These are phyloP conservation scores for Thunnus maccoyii DNA, from an alignment of 2,113 vertebrate species.

Conservation along the genomic window DNA sequence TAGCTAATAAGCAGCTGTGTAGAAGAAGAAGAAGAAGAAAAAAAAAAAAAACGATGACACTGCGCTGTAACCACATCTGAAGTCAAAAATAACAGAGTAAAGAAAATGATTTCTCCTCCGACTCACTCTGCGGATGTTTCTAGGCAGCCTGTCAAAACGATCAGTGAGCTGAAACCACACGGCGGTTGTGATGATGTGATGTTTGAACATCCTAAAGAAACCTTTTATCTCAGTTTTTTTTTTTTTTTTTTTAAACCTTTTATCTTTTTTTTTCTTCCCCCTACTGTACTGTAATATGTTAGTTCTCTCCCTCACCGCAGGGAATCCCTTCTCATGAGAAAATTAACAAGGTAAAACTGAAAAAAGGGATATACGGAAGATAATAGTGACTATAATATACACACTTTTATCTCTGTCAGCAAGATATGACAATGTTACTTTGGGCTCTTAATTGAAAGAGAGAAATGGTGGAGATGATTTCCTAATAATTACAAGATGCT, in stretches of 20 bases:
- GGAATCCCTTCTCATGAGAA: background rate
- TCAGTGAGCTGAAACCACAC: conserved; percentile 30
- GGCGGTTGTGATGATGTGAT: background rate
- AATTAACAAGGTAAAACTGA: background rate
- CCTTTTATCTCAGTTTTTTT: conserved; percentile 19
- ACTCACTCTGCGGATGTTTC: conserved; percentile 16
- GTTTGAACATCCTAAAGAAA: conserved; percentile 24
- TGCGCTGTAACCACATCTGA: conserved; percentile 56
- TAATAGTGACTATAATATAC: background rate
- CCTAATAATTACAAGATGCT: too few relatives aligned
- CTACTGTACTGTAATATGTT: background rate
- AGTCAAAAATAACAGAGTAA: conserved; percentile 47
- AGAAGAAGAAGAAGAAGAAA: too few relatives aligned
- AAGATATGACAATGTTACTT: too few relatives aligned
- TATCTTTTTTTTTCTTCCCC: background rate
- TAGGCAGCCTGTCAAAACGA: conserved; percentile 36
- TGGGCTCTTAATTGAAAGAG: too few relatives aligned
- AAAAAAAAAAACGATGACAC: background rate
- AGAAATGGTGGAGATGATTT: too few relatives aligned
- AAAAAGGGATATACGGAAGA: background rate
- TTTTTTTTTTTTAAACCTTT: background rate
- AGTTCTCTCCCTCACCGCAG: background rate
- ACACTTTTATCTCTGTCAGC: background rate
- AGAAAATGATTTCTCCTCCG: conserved; percentile 21
- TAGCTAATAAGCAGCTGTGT: conserved; percentile 50